Evolutionary conservation across 2,797 vertebrate species (phyloP), one percentile per base, ranked within the genome.

Genomic region (Sarcoramphus papa): DNA sequence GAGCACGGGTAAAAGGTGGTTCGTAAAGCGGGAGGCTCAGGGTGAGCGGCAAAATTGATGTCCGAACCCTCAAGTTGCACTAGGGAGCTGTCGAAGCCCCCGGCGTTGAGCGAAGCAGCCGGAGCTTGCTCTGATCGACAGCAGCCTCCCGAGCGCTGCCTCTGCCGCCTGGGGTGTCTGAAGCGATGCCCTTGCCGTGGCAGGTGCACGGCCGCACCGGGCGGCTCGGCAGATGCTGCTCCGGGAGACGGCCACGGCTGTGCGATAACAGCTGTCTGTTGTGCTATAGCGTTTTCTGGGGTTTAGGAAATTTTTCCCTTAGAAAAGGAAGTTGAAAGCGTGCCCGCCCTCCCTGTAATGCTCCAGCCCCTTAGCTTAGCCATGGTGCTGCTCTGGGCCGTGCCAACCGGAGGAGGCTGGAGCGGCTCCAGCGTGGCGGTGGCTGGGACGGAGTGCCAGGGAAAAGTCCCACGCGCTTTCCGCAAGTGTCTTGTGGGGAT

Each of bases 401-500:
- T 16, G 47, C 65, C 67, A 37, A 47, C 47, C 4, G 6, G 19
- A 35, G 65, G n/a, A 37, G 47, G 47, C 47, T 50, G 65, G n/a
- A 28, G 19, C 25, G 4, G 65, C 65, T 48, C 33, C 25, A 8
- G 65, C 17, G 4, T 35, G 65, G 24, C 3, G 4, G 45, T 20
- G 45, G 33, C 45, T 35, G 45, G 65, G 65, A 21, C 4, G 4
- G 15, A 4, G 48, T 25, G 51, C 18, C 43, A 14, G 43, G 43
- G 25, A 24, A 19, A 37, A 4, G 57, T 25, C 43, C 43, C 9
- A 7, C 24, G 5, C 2, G 10, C 53, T 35, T 57, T 43, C 23
- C 13, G 3, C 14, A 1, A 54, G 33, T 4, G 0, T 11, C 56
- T 14, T 2, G n/a, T 5, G 43, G 56, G 56, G 56, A 23, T 9